Conservation (phyloP, 1,140 invertebrate species). For the Zaprionus capensis region DNA sequence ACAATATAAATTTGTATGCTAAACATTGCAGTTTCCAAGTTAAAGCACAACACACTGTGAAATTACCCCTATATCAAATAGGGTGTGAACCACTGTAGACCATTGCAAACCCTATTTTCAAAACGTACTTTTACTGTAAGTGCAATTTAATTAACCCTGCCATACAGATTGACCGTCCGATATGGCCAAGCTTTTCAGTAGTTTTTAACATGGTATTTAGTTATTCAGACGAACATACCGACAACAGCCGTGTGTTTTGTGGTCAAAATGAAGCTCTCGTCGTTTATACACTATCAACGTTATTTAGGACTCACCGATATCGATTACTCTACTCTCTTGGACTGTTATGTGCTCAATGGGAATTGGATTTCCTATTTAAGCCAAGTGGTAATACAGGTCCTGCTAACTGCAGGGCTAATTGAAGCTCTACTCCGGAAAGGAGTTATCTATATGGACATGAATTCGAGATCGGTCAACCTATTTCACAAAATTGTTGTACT, state of each 20-base stretch:
- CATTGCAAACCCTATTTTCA: too few relatives aligned
- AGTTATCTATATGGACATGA: neutral
- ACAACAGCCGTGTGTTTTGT: neutral
- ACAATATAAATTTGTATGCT: too few relatives aligned
- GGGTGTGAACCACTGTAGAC: too few relatives aligned
- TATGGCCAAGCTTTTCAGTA: neutral
- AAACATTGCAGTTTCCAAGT: too few relatives aligned
- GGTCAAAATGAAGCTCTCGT: neutral
- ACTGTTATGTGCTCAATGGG: conserved; percentile 14
- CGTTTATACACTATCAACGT: conserved; percentile 28
- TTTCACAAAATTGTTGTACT: conserved; percentile 13
- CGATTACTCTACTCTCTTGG: conserved; percentile 2
- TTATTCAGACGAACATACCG: neutral
- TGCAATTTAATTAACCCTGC: too few relatives aligned
- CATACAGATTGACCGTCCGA: neutral
- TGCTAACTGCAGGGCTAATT: neutral
- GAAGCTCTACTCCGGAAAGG: neutral
- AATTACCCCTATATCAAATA: too few relatives aligned
- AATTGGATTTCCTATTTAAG: conserved; percentile 4
- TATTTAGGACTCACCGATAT: conserved; percentile 35
- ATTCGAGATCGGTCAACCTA: neutral
- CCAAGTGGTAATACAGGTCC: neutral
- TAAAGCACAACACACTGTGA: too few relatives aligned
- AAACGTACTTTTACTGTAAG: neutral
- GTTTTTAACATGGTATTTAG: neutral